Evolutionary conservation across 2,888 invertebrate species (phyloP), one percentile per base, ranked within the genome.

Genomic region (Plebejus argus): DNA sequence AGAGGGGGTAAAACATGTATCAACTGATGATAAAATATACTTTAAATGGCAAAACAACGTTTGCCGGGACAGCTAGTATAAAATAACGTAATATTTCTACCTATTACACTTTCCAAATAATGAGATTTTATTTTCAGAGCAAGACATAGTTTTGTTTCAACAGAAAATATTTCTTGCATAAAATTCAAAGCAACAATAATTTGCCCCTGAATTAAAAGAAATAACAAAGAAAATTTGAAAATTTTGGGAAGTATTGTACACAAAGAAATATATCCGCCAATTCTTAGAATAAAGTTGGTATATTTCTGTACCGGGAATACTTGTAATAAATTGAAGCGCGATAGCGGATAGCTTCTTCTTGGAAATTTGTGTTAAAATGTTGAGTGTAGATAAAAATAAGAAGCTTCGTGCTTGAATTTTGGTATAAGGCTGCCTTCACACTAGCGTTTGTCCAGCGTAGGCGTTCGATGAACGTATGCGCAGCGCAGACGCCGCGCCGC

Each of bases 261-360:
- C 28, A 4, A 12, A 45, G 45, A 20, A 20, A 39, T 35, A n/a
- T 39, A 35, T n/a, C n/a, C 18, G 20, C 12, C 72, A 72, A 76
- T 76, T 53, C 35, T 53, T 18, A n/a, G 49, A n/a, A 45, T 18
- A 18, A 76, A 53, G 12, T 49, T 53, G 3, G 53, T 49, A 74
- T 74, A 74, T 72, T 45, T 28, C 74, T 53, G 74, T 49, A 15
- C 53, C 18, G 74, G 74, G 74, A 74, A 49, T 53, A 49, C 74
- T 74, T 28, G 74, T 49, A 74, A 74, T 74, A 53, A 49, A 74
- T 53, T 74, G 74, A 23, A 49, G 39, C 15, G 72, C 49, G 71
- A 20, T 53, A 53, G 49, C 49, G 53, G 23, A 72, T 23, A 45
- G 23, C 20, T 23, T 1, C 66, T 33, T 66, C 66, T 28, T 28